Conservation (phyloP, 2,113 vertebrate species). For the Ctenomys sociabilis region DNA sequence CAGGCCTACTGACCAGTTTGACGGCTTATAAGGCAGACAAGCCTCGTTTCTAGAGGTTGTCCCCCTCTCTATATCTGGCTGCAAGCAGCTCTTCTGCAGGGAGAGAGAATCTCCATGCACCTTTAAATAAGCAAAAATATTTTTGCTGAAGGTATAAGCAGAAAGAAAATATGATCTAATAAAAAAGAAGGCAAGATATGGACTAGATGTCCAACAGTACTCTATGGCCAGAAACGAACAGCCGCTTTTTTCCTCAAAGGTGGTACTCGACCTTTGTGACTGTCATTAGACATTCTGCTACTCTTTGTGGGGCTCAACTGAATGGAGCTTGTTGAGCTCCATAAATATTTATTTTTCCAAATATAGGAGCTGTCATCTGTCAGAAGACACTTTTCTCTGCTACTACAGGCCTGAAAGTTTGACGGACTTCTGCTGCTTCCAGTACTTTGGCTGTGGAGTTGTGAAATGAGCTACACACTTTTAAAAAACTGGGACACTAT, state of each 20-base stretch:
- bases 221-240: background rate
- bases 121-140: background rate
- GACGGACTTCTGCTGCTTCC: too few species aligned
- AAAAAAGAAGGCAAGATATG: background rate
- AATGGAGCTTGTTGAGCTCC: background rate
- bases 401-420: background rate
- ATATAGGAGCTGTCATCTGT: background rate
- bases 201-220: background rate
- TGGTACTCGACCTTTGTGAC: background rate
- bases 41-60: background rate
- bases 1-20: background rate
- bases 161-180: background rate
- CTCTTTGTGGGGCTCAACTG: background rate
- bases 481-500: background rate
- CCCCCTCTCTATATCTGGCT: background rate
- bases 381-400: background rate
- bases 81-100: background rate
- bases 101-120: background rate
- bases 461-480: background rate
- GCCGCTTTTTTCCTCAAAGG: background rate
- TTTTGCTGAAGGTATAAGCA: background rate
- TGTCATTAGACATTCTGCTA: background rate
- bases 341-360: background rate
- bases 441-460: too few species aligned
- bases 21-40: background rate